Conservation (phyloP, 2,113 vertebrate species). For the Prunella himalayana region DNA sequence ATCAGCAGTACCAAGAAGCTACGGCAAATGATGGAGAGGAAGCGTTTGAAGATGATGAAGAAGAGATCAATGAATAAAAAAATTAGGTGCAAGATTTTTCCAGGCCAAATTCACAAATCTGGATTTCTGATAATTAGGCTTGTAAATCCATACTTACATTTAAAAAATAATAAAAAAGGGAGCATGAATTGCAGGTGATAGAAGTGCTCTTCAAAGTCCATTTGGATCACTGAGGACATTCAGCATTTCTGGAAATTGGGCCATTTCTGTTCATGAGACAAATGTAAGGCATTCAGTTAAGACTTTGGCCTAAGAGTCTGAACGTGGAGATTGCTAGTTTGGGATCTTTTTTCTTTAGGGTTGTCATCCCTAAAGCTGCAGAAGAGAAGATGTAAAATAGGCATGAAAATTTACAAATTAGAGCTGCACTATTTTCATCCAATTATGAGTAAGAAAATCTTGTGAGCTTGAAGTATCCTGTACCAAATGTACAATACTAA, state of each 20-base stretch:
- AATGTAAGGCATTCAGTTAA: neutral
- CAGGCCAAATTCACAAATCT: neutral
- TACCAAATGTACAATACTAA: neutral
- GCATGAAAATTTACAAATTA: neutral
- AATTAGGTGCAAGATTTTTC: neutral
- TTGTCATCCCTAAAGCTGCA: neutral
- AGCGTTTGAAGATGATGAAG: constrained; percentile 87
- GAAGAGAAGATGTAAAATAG: neutral
- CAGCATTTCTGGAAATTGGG: neutral
- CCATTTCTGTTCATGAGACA: neutral
- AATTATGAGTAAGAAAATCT: neutral
- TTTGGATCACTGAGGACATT: neutral
- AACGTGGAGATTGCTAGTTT: neutral
- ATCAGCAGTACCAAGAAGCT: constrained; percentile 94
- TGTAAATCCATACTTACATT: neutral
- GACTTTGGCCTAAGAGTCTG: neutral
- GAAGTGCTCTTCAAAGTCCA: neutral
- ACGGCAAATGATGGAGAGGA: constrained; percentile 86
- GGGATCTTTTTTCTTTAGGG: neutral
- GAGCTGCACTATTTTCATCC: neutral
- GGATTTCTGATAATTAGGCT: neutral
- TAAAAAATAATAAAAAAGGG: neutral
- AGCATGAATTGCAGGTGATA: neutral
- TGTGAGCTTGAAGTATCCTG: neutral
- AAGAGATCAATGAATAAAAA: constrained; percentile 81